Percentiles rank a stretch among this genome's conserved stretches.
These are phyloP conservation scores for Caenorhabditis inopinata DNA, from an alignment of 1,140 invertebrate species.

Conservation along the genomic window DNA sequence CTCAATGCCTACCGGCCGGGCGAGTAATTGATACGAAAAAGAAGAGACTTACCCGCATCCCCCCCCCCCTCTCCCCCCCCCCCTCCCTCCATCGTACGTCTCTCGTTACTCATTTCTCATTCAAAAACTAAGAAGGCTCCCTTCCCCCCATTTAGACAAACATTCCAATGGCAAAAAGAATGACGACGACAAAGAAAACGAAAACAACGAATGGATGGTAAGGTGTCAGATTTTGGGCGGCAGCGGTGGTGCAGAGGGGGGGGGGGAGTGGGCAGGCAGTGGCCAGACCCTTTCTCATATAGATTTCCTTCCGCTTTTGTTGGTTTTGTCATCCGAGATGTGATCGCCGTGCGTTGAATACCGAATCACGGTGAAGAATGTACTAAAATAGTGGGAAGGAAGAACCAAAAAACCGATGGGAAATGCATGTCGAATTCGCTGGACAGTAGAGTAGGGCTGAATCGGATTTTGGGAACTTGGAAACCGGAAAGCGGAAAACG, in stretches of 20 bases:
- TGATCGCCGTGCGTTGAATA: constrained; percentile 23
- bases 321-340: constrained; percentile 30
- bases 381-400: constrained; percentile 1
- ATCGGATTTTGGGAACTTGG: too few species aligned
- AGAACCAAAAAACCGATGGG: neutral
- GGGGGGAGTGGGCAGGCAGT: too few species aligned
- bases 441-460: too few species aligned
- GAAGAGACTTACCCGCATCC: neutral
- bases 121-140: constrained; percentile 20
- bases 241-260: too few species aligned
- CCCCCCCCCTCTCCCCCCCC: too few species aligned
- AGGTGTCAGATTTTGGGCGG: constrained; percentile 14
- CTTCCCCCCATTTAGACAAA: neutral
- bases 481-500: too few species aligned
- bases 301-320: constrained; percentile 25
- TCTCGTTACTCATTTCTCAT: neutral
- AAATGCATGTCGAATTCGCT: too few species aligned
- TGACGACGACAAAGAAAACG: neutral
- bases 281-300: neutral
- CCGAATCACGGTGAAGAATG: constrained; percentile 13
- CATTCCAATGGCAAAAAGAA: constrained; percentile 17
- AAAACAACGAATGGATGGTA: constrained; percentile 12
- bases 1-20: neutral
- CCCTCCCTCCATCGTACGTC: too few species aligned
- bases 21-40: constrained; percentile 19